Percentiles rank a stretch among this genome's conserved stretches.
phyloP scores from a whole-genome alignment of 2,888 invertebrate genomes.

The Lottia scabra region DNA sequence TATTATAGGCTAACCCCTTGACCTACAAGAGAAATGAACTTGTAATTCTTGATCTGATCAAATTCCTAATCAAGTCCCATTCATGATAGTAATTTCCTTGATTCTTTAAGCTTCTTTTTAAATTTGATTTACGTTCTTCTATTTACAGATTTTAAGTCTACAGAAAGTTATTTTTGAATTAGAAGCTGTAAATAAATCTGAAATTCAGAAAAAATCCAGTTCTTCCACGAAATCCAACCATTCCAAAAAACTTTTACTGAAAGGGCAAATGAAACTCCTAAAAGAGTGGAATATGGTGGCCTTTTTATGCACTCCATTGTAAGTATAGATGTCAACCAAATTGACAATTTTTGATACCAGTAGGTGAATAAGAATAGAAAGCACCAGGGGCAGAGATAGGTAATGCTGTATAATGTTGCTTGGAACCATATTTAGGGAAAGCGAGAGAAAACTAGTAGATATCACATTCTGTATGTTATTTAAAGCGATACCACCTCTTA shows the following conservation, averaged over 20 bases:
- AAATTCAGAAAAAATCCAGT: background rate
- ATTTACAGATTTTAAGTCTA: constrained; percentile 79
- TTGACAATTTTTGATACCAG: too few species aligned
- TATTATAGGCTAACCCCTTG: too few species aligned
- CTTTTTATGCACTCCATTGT: constrained; percentile 90
- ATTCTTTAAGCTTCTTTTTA: background rate
- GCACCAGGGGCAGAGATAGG: too few species aligned
- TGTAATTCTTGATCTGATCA: too few species aligned
- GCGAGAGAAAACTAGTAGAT: too few species aligned
- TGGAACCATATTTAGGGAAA: too few species aligned
- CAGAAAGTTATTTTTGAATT: constrained; percentile 88
- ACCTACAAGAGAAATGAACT: too few species aligned
- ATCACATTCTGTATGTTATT: too few species aligned
- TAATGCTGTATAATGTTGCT: too few species aligned
- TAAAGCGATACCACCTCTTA: too few species aligned
- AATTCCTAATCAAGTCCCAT: background rate
- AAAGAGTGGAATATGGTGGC: constrained; percentile 84
- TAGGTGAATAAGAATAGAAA: too few species aligned
- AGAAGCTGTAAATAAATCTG: constrained; percentile 71
- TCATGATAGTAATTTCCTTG: background rate
- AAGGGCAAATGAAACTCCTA: constrained; percentile 87
- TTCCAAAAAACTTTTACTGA: constrained; percentile 70
- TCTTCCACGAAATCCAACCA: background rate
- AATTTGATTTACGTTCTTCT: constrained; percentile 16
- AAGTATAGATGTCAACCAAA: constrained; percentile 70